Conservation (phyloP, 1,140 invertebrate genomes). For the Aleiodes sp. region DNA sequence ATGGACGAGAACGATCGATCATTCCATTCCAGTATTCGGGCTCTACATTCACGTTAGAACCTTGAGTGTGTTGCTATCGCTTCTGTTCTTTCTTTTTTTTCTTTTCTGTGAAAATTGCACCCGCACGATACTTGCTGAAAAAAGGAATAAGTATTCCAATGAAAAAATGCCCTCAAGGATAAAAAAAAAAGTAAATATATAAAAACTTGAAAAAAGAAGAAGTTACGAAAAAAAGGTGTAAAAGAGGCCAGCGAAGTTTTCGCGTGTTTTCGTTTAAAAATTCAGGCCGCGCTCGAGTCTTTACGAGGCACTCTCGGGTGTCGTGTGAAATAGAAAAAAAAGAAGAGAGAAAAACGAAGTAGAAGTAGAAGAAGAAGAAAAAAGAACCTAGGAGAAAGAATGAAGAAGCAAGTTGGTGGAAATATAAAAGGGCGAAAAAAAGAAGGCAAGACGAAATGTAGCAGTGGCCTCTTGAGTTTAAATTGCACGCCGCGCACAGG, state of each 20-base stretch:
- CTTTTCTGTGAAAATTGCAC: neutral
- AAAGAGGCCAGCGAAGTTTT: constrained; percentile 27
- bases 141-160: neutral
- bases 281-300: constrained; percentile 28
- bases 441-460: neutral
- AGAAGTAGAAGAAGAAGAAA: constrained; percentile 12
- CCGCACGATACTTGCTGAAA: neutral
- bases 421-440: constrained; percentile 17
- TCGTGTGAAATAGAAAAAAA: constrained; percentile 27
- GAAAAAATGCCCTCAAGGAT: neutral
- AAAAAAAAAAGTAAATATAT: neutral
- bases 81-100: neutral
- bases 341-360: neutral
- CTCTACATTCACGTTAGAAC: neutral
- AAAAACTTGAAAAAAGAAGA: constrained; percentile 1
- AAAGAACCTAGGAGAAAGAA: neutral
- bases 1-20: constrained; percentile 6
- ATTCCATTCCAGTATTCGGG: neutral
- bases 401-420: neutral
- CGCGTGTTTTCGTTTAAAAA: constrained; percentile 27
- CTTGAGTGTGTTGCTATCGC: neutral
- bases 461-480: neutral
- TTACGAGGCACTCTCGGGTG: constrained; percentile 29
- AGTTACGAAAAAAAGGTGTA: constrained; percentile 1
- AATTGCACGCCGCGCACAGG: constrained; percentile 22